Percentiles rank a stretch among this genome's conserved stretches.
These are phyloP conservation scores for Myotis davidii DNA, from an alignment of 2,113 vertebrate genomes.

Conservation along the genomic window DNA sequence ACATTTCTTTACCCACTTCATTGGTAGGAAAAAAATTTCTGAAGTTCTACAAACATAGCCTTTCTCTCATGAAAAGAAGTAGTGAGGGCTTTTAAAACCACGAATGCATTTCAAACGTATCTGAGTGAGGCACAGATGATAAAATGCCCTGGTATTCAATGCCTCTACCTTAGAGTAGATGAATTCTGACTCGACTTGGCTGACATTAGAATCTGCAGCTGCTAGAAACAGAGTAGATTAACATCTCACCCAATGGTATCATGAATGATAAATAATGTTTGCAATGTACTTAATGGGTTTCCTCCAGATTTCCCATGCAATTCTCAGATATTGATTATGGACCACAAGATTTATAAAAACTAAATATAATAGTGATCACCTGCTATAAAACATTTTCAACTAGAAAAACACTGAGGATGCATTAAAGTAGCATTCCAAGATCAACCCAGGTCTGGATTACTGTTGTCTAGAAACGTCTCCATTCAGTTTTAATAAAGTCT, in stretches of 20 bases:
- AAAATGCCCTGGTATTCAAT: constrained; percentile 3
- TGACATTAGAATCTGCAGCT: background rate
- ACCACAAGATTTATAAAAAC: constrained; percentile 23
- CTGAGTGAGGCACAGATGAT: background rate
- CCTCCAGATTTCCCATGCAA: background rate
- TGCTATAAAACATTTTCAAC: constrained; percentile 16
- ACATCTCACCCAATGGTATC: background rate
- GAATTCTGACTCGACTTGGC: background rate
- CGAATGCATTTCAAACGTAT: background rate
- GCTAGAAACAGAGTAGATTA: background rate
- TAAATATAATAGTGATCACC: background rate
- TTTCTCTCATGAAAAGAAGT: background rate
- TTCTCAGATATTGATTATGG: constrained; percentile 16
- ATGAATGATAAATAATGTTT: constrained; percentile 45
- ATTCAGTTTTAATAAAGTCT: constrained; percentile 21
- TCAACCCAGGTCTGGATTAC: background rate
- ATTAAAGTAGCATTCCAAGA: background rate
- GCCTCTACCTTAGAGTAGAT: background rate
- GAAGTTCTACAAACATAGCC: background rate
- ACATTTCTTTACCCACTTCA: background rate
- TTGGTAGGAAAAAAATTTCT: background rate
- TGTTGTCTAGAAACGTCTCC: background rate
- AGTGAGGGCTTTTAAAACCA: constrained; percentile 10
- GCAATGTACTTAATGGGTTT: constrained; percentile 20
- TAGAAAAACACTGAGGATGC: background rate